Conservation (phyloP, 1,140 invertebrate genomes). For the Megathymus violae region DNA sequence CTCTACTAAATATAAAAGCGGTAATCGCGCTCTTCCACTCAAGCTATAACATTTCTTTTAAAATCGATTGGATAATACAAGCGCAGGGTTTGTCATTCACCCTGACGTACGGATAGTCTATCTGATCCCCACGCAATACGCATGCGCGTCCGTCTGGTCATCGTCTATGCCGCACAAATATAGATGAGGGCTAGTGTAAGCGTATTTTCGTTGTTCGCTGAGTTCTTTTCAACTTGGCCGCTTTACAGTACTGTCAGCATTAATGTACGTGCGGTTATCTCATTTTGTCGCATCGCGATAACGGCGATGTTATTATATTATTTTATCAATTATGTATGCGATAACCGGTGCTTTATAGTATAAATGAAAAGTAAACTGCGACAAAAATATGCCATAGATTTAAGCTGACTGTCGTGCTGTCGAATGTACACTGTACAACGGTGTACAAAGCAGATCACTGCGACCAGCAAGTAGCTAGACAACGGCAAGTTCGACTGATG, state of each 20-base stretch:
- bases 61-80: constrained; percentile 80
- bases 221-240: constrained; percentile 69
- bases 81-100: constrained; percentile 79
- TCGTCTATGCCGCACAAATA: constrained; percentile 76
- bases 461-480: neutral
- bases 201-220: constrained; percentile 60
- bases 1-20: constrained; percentile 53
- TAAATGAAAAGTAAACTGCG: constrained; percentile 76
- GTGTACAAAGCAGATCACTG: neutral
- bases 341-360: constrained; percentile 69
- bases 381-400: constrained; percentile 61
- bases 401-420: constrained; percentile 54
- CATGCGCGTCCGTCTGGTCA: constrained; percentile 80
- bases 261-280: constrained; percentile 67
- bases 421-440: constrained; percentile 27
- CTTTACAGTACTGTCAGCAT: constrained; percentile 66
- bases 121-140: constrained; percentile 51
- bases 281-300: constrained; percentile 78
- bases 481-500: constrained; percentile 9
- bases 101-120: constrained; percentile 61
- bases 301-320: constrained; percentile 65
- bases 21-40: constrained; percentile 44
- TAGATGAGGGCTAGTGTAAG: constrained; percentile 66
- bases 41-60: constrained; percentile 72
- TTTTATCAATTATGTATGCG: constrained; percentile 74